phyloP scores from a whole-genome alignment of 1,140 invertebrate species.

The Lamellibrachia luymesi region DNA sequence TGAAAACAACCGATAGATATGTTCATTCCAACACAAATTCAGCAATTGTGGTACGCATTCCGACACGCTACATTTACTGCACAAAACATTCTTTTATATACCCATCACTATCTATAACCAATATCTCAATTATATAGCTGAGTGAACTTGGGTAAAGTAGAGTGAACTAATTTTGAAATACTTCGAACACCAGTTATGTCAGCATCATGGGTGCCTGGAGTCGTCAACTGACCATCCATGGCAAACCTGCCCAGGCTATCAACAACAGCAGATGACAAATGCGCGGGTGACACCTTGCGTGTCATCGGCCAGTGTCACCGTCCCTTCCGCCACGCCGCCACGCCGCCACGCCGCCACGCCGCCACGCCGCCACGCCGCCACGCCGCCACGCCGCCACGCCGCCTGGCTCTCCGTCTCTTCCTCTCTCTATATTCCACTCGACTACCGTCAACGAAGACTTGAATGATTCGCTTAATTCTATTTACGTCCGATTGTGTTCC shows the following conservation, averaged over 20 bases:
- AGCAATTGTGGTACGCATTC: too few relatives aligned
- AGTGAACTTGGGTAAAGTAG: neutral
- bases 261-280: neutral
- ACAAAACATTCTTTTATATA: neutral
- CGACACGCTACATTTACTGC: neutral
- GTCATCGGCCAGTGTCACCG: neutral
- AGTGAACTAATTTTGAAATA: neutral
- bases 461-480: neutral
- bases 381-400: too few relatives aligned
- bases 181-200: neutral
- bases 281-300: neutral
- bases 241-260: neutral
- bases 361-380: too few relatives aligned
- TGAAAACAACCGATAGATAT: too few relatives aligned
- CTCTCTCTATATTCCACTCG: neutral
- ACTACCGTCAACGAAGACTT: neutral
- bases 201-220: neutral
- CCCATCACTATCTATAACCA: neutral
- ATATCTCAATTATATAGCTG: neutral
- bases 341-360: too few relatives aligned
- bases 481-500: neutral
- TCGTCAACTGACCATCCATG: neutral
- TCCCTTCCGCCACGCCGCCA: neutral
- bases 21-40: too few relatives aligned
- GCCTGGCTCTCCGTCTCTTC: neutral